A percentile compares a stretch with the other conserved stretches of the same genome.
Conservation (phyloP, 1,140 invertebrate genomes). For the Himalopsyche phryganea region DNA sequence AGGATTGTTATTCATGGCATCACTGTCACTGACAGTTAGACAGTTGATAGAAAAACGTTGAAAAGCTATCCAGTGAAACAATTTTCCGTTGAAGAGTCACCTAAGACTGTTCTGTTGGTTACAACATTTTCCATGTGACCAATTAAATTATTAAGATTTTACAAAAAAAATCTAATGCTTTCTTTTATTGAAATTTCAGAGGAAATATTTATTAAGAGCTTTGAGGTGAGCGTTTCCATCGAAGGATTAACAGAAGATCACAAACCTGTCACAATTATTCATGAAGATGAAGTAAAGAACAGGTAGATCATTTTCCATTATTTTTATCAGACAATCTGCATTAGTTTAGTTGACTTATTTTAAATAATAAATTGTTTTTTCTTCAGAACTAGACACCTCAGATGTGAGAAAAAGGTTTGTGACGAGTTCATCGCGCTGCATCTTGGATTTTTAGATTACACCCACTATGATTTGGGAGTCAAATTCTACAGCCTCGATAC, state of each 20-base stretch:
- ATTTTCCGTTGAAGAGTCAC: too few species aligned
- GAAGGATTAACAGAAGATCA: conserved; percentile 73
- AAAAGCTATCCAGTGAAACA: too few species aligned
- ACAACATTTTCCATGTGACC: too few species aligned
- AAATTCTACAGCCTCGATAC: conserved; percentile 79
- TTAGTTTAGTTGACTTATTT: neutral
- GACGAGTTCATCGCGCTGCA: conserved; percentile 86
- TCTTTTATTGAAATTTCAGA: conserved; percentile 62
- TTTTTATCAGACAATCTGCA: neutral
- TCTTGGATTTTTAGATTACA: conserved; percentile 84
- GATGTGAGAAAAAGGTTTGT: conserved; percentile 78
- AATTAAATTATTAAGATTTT: too few species aligned
- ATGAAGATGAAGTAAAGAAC: conserved; percentile 64
- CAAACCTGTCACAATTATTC: conserved; percentile 62
- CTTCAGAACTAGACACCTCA: conserved; percentile 72
- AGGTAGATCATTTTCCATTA: conserved; percentile 47
- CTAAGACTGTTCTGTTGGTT: too few species aligned
- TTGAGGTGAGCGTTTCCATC: conserved; percentile 77
- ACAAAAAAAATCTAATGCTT: too few species aligned
- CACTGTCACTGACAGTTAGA: too few species aligned
- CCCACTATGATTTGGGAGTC: conserved; percentile 82
- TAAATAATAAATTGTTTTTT: neutral
- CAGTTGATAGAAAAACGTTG: too few species aligned
- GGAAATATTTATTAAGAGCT: conserved; percentile 83
- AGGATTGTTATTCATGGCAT: too few species aligned